Evolutionary conservation across 2,797 vertebrate genomes (phyloP).

Genomic region (Onychomys torridus): DNA sequence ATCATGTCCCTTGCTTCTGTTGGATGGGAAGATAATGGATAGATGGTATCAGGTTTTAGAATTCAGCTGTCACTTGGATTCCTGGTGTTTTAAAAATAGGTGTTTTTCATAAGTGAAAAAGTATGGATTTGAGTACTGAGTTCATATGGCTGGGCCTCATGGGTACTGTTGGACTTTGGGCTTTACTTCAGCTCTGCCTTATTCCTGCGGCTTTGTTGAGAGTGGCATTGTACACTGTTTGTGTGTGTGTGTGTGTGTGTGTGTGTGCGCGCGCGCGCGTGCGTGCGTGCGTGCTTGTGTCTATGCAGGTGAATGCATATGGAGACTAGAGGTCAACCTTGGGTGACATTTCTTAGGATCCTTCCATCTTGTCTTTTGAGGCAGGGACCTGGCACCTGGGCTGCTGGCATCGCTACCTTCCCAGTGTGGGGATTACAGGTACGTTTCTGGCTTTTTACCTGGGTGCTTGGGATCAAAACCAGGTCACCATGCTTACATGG

Average conservation of each 20-base stretch:
- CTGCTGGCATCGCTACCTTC: neutral
- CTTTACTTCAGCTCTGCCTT: neutral
- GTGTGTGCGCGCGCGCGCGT: neutral
- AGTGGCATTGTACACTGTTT: neutral
- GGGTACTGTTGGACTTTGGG: neutral
- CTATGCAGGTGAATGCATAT: neutral
- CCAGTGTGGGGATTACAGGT: neutral
- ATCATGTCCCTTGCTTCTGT: conserved; percentile 38
- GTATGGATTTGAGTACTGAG: conserved; percentile 13
- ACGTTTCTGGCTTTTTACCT: neutral
- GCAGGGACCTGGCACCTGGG: neutral
- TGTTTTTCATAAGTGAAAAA: conserved; percentile 43
- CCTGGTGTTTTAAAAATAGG: conserved; percentile 57
- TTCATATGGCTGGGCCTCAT: neutral
- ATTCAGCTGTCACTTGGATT: conserved; percentile 37
- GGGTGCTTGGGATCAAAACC: neutral
- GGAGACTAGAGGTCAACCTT: neutral
- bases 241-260: neutral
- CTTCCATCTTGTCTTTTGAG: neutral
- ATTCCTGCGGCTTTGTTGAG: conserved; percentile 46
- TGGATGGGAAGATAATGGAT: conserved; percentile 62
- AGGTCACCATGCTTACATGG: neutral
- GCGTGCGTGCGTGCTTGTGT: neutral
- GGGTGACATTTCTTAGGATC: neutral
- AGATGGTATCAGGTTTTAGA: conserved; percentile 65